Percentiles rank a stretch among this genome's conserved stretches.
phyloP scores from a whole-genome alignment of 2,888 invertebrate genomes.

The Chalcis sispes region DNA sequence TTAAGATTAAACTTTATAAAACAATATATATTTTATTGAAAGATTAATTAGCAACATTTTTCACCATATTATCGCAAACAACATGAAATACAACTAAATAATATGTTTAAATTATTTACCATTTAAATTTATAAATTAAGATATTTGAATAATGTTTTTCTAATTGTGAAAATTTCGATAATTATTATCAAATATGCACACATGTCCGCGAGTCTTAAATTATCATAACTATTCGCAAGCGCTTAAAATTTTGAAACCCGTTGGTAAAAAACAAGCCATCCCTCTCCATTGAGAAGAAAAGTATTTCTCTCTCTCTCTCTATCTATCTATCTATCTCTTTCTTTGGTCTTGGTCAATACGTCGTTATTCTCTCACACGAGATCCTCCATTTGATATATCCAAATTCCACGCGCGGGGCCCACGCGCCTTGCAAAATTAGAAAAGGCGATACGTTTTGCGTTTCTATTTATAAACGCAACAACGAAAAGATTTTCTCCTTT shows the following conservation, averaged over 20 bases:
- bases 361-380: not conserved
- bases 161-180: no score
- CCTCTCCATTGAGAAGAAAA: conserved; percentile 24
- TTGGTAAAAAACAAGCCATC: no score
- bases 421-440: conserved; percentile 50
- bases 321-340: conserved; percentile 7
- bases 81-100: no score
- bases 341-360: conserved; percentile 31
- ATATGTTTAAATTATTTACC: no score
- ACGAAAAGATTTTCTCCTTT: conserved; percentile 20
- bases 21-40: no score
- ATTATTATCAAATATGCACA: no score
- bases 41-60: no score
- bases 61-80: no score
- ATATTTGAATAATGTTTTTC: not conserved
- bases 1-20: no score
- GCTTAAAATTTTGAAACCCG: not conserved
- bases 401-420: not conserved
- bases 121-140: no score
- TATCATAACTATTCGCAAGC: conserved; percentile 13
- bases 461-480: conserved; percentile 43
- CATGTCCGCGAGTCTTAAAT: not conserved
- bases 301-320: conserved; percentile 28
- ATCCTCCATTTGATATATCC: conserved; percentile 18
- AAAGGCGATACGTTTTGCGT: conserved; percentile 49